Evolutionary conservation across 1,140 invertebrate genomes (phyloP).

Genomic region (Pogonus chalceus): DNA sequence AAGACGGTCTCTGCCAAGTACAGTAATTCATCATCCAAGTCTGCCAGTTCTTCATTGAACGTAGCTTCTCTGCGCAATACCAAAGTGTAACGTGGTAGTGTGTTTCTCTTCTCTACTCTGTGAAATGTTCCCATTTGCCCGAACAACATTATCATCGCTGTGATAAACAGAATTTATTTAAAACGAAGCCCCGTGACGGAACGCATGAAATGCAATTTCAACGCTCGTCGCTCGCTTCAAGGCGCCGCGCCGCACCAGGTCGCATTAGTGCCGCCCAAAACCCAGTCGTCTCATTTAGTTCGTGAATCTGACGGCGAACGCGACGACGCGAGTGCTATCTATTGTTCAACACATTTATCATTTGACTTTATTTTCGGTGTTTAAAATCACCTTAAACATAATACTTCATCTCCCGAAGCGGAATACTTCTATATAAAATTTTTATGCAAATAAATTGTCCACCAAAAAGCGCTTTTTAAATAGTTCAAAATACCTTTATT

Average conservation of each 20-base stretch:
- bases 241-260: too few species aligned
- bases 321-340: not conserved
- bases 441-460: too few species aligned
- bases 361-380: not conserved
- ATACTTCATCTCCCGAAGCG: too few species aligned
- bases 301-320: not conserved
- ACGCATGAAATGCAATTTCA: conserved; percentile 4
- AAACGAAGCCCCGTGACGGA: not conserved
- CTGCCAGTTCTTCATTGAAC: not conserved
- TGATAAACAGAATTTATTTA: conserved; percentile 8
- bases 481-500: too few species aligned
- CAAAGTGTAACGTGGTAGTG: too few species aligned
- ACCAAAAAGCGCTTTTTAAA: too few species aligned
- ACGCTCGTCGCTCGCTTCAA: not conserved
- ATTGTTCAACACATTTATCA: conserved; percentile 3
- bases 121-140: not conserved
- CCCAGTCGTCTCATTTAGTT: not conserved
- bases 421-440: too few species aligned
- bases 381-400: too few species aligned
- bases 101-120: too few species aligned
- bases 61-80: not conserved
- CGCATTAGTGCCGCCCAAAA: too few species aligned
- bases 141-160: conserved; percentile 3
- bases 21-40: not conserved
- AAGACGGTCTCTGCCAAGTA: too few species aligned